Conservation (phyloP, 1,140 invertebrate species). For the Chironomus striatipennis region DNA sequence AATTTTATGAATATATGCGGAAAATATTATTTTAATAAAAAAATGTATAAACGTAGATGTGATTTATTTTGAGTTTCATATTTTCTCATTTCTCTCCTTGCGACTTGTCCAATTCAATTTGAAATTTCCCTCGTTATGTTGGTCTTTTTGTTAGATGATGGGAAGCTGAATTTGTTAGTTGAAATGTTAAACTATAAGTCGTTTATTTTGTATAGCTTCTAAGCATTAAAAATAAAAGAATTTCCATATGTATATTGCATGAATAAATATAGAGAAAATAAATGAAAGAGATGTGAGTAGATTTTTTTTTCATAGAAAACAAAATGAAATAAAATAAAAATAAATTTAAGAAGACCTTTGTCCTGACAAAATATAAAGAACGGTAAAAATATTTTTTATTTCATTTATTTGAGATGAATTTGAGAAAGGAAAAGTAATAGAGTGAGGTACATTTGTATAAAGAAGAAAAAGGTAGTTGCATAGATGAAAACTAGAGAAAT, state of each 20-base stretch:
- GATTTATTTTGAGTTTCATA: slow-evolving; percentile 21
- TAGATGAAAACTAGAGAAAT: slow-evolving; percentile 13
- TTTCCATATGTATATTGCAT: neutral
- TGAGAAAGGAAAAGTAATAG: too few species aligned
- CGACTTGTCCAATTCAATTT: slow-evolving; percentile 20
- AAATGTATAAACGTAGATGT: slow-evolving; percentile 18
- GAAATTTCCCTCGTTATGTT: neutral
- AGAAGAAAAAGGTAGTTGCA: slow-evolving; percentile 1
- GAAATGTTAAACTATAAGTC: too few species aligned
- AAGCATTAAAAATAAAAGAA: neutral
- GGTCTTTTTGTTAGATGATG: neutral
- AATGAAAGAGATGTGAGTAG: neutral
- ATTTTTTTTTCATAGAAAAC: too few species aligned
- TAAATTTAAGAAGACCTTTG: neutral
- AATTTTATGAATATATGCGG: too few species aligned
- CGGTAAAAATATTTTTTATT: neutral
- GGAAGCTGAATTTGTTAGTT: too few species aligned
- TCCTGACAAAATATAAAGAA: neutral
- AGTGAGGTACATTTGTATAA: too few species aligned
- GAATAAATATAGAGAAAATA: neutral
- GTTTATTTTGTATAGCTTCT: too few species aligned
- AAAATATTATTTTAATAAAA: neutral
- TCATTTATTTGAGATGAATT: too few species aligned
- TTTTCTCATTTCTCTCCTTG: neutral
- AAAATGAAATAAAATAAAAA: too few species aligned